These are phyloP conservation scores for Drosophila nebulosa DNA, from an alignment of 1,140 invertebrate genomes.

Conservation along the genomic window DNA sequence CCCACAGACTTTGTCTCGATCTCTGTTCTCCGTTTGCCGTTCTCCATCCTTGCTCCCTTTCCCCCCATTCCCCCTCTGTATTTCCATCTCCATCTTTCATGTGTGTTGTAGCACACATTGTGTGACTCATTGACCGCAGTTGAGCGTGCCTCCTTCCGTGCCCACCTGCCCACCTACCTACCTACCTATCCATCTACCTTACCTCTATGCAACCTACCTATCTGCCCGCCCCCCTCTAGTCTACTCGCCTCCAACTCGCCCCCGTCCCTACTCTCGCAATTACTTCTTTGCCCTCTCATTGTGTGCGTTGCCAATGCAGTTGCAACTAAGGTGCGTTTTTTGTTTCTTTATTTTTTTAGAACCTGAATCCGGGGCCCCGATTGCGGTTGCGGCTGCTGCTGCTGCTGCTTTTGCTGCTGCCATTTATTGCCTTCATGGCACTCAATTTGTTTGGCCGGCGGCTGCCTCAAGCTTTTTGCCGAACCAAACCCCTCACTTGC, in stretches of 20 bases:
- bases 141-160: background rate
- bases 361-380: constrained; percentile 45
- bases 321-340: constrained; percentile 66
- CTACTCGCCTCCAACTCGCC: constrained; percentile 6
- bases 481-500: constrained; percentile 36
- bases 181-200: constrained; percentile 1
- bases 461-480: constrained; percentile 26
- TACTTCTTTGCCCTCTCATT: constrained; percentile 36
- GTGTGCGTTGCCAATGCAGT: constrained; percentile 60
- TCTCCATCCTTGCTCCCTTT: no score
- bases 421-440: constrained; percentile 78
- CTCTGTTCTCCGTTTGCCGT: constrained; percentile 8
- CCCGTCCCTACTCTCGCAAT: constrained; percentile 19
- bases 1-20: constrained; percentile 12
- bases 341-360: constrained; percentile 49
- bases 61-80: no score
- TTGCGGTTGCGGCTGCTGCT: constrained; percentile 22
- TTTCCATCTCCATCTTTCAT: constrained; percentile 23
- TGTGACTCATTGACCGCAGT: constrained; percentile 63
- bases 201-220: no score
- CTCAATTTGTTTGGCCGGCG: constrained; percentile 76
- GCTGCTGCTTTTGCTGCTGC: constrained; percentile 28
- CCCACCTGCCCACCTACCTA: background rate
- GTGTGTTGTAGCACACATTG: constrained; percentile 4
- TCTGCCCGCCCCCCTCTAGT: constrained; percentile 19